Conservation (phyloP, 2,888 invertebrate genomes). For the Schizaphis graminum region DNA sequence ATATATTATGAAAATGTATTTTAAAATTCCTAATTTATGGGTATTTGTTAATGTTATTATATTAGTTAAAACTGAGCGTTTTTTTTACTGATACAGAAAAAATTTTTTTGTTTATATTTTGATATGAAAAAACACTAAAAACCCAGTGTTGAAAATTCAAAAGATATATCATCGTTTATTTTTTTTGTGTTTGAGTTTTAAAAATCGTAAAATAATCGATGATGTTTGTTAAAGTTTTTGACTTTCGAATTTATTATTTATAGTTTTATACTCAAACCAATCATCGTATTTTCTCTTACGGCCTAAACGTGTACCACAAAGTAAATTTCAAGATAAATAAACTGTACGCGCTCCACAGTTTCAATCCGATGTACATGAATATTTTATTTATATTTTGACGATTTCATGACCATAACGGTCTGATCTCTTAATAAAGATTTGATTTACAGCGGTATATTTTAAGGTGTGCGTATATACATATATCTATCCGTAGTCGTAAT, state of each 20-base stretch:
- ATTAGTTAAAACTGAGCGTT: neutral
- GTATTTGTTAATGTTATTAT: neutral
- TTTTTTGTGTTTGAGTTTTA: neutral
- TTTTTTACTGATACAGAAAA: neutral
- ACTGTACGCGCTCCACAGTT: neutral
- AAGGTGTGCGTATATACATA: neutral
- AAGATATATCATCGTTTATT: neutral
- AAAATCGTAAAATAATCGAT: slow-evolving; percentile 14
- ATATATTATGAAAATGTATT: neutral
- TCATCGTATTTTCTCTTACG: neutral
- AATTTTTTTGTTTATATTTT: neutral
- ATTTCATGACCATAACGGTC: neutral
- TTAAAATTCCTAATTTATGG: neutral
- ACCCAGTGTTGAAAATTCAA: neutral
- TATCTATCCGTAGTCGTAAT: slow-evolving; percentile 36
- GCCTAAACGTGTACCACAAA: neutral
- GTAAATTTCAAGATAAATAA: slow-evolving; percentile 4
- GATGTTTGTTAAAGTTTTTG: neutral
- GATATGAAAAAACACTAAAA: neutral
- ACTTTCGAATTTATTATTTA: slow-evolving; percentile 6
- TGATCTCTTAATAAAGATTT: slow-evolving; percentile 50
- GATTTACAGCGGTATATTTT: slow-evolving; percentile 15
- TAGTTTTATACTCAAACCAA: neutral
- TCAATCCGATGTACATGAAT: slow-evolving; percentile 14
- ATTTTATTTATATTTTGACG: slow-evolving; percentile 11